Evolutionary conservation across 1,140 invertebrate genomes (phyloP).

Genomic region (Drosophila persimilis): DNA sequence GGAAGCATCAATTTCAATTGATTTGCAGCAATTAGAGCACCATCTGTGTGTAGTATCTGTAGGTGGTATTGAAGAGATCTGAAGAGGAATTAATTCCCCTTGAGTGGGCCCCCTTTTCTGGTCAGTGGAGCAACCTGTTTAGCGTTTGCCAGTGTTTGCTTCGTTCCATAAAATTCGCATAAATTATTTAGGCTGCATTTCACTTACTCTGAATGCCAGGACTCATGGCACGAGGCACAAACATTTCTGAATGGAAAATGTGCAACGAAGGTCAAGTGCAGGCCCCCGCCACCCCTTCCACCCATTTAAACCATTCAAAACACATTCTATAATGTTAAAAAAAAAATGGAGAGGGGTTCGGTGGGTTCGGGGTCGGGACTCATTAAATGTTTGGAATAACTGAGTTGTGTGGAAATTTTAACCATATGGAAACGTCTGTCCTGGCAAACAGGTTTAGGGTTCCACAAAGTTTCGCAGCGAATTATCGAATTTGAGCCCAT

Average conservation of each 20-base stretch:
- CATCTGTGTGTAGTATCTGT: constrained; percentile 12
- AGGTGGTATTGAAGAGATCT: too few relatives aligned
- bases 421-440: too few relatives aligned
- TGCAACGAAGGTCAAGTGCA: constrained; percentile 62
- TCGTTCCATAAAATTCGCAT: constrained; percentile 50
- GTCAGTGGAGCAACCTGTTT: constrained; percentile 13
- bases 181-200: constrained; percentile 57
- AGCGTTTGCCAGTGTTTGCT: constrained; percentile 1
- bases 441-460: too few relatives aligned
- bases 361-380: neutral
- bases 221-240: constrained; percentile 9
- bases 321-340: neutral
- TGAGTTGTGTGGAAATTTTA: constrained; percentile 30
- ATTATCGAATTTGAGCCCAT: too few relatives aligned
- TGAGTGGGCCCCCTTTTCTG: too few relatives aligned
- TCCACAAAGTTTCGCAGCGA: too few relatives aligned
- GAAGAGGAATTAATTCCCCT: constrained; percentile 10
- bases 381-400: constrained; percentile 26
- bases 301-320: constrained; percentile 2
- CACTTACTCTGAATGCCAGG: constrained; percentile 34
- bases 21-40: constrained; percentile 59
- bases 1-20: constrained; percentile 68
- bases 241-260: constrained; percentile 49
- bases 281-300: neutral
- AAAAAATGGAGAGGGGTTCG: neutral